A percentile compares a stretch with the other conserved stretches of the same genome.
These are phyloP conservation scores for Brachyalestes nurse DNA, from an alignment of 2,797 vertebrate species.

Conservation along the genomic window DNA sequence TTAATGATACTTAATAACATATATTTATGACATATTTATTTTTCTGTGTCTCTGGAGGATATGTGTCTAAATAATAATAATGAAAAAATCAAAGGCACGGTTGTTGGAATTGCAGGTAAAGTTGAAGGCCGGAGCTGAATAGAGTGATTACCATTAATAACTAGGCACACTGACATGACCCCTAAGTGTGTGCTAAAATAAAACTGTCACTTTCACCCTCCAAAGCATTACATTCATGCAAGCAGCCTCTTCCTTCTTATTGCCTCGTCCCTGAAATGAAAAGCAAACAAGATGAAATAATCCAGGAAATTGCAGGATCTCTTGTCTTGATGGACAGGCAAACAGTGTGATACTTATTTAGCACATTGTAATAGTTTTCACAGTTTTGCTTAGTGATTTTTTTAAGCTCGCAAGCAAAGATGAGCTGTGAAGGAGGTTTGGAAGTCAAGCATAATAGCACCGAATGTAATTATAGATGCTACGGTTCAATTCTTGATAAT, in stretches of 20 bases:
- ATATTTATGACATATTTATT: no score
- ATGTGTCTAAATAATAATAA: neutral
- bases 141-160: conserved; percentile 30
- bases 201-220: conserved; percentile 20
- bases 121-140: conserved; percentile 14
- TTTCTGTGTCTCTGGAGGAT: no score
- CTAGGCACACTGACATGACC: conserved; percentile 14
- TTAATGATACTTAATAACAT: no score
- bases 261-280: conserved; percentile 23
- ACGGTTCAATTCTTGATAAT: conserved; percentile 42
- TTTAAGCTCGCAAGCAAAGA: conserved; percentile 12
- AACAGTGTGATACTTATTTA: conserved; percentile 18
- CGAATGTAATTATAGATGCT: conserved; percentile 37
- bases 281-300: conserved; percentile 51
- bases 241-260: conserved; percentile 20
- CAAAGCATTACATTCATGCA: conserved; percentile 30
- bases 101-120: neutral
- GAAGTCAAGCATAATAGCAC: conserved; percentile 30
- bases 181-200: conserved; percentile 29
- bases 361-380: conserved; percentile 6
- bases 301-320: conserved; percentile 43
- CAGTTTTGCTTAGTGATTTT: conserved; percentile 21
- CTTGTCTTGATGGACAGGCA: conserved; percentile 32
- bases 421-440: conserved; percentile 37
- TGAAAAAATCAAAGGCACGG: neutral